Percentiles rank a stretch among this genome's conserved stretches.
Conservation (phyloP, 2,797 vertebrate species). For the Sciaenops ocellatus region DNA sequence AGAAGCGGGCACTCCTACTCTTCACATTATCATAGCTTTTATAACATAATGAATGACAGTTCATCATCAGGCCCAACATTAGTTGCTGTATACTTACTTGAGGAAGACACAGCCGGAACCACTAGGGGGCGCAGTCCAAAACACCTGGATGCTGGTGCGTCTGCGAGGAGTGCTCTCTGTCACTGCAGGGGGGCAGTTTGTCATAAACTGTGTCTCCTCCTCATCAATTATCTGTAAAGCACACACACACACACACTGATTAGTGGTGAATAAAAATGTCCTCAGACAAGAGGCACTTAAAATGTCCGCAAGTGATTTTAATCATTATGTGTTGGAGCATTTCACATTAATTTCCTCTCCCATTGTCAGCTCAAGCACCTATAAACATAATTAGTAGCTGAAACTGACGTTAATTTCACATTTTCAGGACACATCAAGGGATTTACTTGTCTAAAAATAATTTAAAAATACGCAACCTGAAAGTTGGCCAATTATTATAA, state of each 20-base stretch:
- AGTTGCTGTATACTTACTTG: slow-evolving; percentile 87
- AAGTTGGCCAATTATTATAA: not conserved
- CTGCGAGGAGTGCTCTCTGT: slow-evolving; percentile 96
- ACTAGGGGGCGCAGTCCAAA: slow-evolving; percentile 93
- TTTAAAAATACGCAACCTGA: not conserved
- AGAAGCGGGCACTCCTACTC: not conserved
- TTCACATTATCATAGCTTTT: not conserved
- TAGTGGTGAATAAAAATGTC: slow-evolving; percentile 14
- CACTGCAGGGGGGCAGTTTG: slow-evolving; percentile 96
- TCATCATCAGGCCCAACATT: slow-evolving; percentile 14
- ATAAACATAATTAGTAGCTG: slow-evolving; percentile 33
- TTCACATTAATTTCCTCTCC: slow-evolving; percentile 24
- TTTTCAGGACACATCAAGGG: slow-evolving; percentile 12
- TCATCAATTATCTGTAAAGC: slow-evolving; percentile 94
- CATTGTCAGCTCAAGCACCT: slow-evolving; percentile 26
- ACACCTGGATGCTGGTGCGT: slow-evolving; percentile 95
- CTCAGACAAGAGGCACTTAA: slow-evolving; percentile 16
- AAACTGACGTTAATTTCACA: slow-evolving; percentile 27
- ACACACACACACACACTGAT: slow-evolving; percentile 15
- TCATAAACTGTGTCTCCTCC: slow-evolving; percentile 98
- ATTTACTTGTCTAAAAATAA: not conserved
- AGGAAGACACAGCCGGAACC: slow-evolving; percentile 94
- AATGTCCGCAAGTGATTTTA: slow-evolving; percentile 24
- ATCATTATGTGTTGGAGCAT: slow-evolving; percentile 22
- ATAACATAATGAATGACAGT: slow-evolving; percentile 11